Percentiles rank a stretch among this genome's conserved stretches.
Evolutionary conservation across 35 echinoderm and acorn worm genomes (phyloP).

Genomic region (Diadema setosum): DNA sequence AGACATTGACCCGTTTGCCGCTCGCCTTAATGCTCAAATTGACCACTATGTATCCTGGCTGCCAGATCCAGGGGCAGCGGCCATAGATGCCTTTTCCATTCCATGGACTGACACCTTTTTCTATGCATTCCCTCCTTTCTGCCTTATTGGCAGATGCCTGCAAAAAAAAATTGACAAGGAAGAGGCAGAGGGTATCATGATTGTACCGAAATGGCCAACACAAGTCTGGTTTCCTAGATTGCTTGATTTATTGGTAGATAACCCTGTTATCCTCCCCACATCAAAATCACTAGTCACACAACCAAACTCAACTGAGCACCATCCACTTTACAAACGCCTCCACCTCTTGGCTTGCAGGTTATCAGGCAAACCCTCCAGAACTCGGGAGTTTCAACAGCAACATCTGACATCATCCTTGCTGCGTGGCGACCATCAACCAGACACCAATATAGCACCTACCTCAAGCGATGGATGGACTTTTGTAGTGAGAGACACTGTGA

Average conservation of each 20-base stretch:
- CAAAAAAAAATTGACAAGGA: constrained; percentile 28
- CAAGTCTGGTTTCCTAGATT: constrained; percentile 59
- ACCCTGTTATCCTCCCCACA: constrained; percentile 28
- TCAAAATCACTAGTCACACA: background rate
- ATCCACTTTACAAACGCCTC: background rate
- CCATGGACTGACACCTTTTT: constrained; percentile 33
- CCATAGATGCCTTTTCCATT: constrained; percentile 31
- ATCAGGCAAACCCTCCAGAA: constrained; percentile 28
- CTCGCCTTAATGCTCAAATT: constrained; percentile 32
- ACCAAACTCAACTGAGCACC: background rate
- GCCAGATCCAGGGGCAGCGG: constrained; percentile 45
- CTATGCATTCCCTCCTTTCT: constrained; percentile 69
- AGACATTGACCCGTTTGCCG: constrained; percentile 71
- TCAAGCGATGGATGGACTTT: constrained; percentile 42
- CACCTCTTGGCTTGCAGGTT: constrained; percentile 53
- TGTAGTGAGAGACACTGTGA: constrained; percentile 2
- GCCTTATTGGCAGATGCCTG: constrained; percentile 24
- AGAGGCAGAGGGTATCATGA: constrained; percentile 24
- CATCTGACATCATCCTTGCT: constrained; percentile 37
- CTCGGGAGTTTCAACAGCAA: constrained; percentile 3
- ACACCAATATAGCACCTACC: constrained; percentile 49
- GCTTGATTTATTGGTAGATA: background rate
- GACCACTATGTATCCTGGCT: constrained; percentile 53
- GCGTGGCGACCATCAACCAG: constrained; percentile 43
- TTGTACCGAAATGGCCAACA: constrained; percentile 79